Evolutionary conservation across 1,140 invertebrate genomes (phyloP).

Genomic region (Arion vulgaris): DNA sequence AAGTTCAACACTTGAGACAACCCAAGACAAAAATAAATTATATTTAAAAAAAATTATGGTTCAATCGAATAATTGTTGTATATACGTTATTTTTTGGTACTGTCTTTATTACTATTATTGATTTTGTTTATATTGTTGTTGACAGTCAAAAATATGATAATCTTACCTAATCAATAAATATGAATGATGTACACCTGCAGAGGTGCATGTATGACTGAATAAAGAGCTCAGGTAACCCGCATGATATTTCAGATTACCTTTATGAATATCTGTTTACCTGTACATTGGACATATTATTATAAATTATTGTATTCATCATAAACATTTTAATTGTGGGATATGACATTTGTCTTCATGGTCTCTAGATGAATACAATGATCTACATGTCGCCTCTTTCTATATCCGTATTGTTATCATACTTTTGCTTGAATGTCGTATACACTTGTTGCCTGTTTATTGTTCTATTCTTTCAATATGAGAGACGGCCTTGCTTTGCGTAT

Average conservation of each 20-base stretch:
- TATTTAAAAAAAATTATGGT: neutral
- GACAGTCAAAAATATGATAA: neutral
- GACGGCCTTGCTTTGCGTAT: no score
- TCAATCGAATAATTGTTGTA: neutral
- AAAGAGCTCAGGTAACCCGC: neutral
- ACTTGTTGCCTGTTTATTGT: no score
- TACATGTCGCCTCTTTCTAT: no score
- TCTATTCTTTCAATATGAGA: no score
- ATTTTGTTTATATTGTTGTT: neutral
- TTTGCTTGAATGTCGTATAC: no score
- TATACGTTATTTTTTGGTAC: neutral
- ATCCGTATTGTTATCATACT: no score
- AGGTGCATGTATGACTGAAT: neutral
- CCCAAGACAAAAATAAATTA: neutral
- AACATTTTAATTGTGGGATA: no score
- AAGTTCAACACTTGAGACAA: neutral
- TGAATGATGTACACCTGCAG: neutral
- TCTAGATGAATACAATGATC: no score
- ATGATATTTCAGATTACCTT: neutral
- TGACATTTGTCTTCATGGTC: no score
- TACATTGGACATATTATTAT: neutral
- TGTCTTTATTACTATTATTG: neutral
- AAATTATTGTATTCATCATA: no score
- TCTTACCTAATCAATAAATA: neutral
- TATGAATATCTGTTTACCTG: neutral